These are phyloP conservation scores for Phymanthus crucifer DNA, from an alignment of 92 coral and sea anemone species.

Conservation along the genomic window DNA sequence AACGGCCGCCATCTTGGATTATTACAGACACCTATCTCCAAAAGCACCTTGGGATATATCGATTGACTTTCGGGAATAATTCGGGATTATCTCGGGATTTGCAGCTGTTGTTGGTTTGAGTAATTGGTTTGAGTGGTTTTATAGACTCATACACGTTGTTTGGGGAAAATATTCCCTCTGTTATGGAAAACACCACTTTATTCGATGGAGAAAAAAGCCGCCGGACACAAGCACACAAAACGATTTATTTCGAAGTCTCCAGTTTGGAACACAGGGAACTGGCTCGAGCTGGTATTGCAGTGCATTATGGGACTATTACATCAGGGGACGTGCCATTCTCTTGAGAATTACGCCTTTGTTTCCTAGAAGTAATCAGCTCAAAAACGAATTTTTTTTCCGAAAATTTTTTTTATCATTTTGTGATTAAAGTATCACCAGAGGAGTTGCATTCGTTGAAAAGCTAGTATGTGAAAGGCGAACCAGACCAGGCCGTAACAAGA, in stretches of 20 bases:
- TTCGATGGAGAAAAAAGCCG: not conserved
- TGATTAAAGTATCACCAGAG: too few species aligned
- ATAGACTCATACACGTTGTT: not conserved
- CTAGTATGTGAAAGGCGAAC: too few species aligned
- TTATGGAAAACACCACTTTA: not conserved
- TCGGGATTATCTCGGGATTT: not conserved
- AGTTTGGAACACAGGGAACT: too few species aligned
- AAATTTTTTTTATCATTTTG: too few species aligned
- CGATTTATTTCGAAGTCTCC: not conserved
- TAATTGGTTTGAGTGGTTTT: not conserved
- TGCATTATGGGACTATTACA: not conserved
- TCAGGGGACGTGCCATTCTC: not conserved
- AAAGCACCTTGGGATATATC: not conserved
- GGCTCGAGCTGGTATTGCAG: too few species aligned
- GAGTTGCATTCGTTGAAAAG: too few species aligned
- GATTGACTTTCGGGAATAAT: not conserved
- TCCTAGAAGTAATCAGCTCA: not conserved
- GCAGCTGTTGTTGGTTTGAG: not conserved
- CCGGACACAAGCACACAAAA: not conserved
- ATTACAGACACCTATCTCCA: not conserved
- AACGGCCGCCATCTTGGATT: conserved; percentile 83
- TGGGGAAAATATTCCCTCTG: not conserved
- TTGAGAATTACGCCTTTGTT: not conserved
- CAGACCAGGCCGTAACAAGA: too few species aligned
- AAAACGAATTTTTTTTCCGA: too few species aligned